Percentiles rank a stretch among this genome's conserved stretches.
Conservation (phyloP, 2,797 vertebrate species). For the Cryptoprocta ferox region DNA sequence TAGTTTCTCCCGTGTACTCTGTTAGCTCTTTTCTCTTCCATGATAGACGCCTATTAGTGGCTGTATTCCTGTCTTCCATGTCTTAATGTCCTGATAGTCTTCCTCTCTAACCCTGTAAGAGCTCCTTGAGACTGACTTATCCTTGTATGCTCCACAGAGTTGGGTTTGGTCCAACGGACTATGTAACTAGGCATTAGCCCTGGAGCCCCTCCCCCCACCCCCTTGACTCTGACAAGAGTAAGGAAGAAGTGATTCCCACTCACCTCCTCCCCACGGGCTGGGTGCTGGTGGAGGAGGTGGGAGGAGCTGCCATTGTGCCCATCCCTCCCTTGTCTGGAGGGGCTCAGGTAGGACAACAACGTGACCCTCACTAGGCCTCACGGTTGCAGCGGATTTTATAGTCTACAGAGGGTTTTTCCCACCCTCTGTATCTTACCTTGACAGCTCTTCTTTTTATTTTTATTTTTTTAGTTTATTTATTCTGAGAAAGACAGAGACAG, state of each 20-base stretch:
- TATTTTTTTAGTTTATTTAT: too few species aligned
- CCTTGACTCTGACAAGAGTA: not conserved
- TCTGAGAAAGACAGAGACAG: too few species aligned
- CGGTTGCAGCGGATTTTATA: accelerated
- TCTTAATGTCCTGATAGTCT: not conserved
- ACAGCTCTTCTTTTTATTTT: not conserved
- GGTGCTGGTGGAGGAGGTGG: constrained; percentile 18
- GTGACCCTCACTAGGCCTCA: accelerated
- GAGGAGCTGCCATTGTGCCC: not conserved
- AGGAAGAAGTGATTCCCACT: not conserved
- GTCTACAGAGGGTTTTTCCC: too few species aligned
- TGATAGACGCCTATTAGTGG: not conserved
- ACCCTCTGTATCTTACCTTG: not conserved
- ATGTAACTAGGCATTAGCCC: not conserved
- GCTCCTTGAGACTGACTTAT: not conserved
- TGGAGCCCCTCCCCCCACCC: not conserved
- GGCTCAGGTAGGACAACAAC: not conserved
- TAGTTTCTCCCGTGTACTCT: not conserved
- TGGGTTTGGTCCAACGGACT: not conserved
- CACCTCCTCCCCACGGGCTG: not conserved
- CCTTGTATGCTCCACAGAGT: not conserved
- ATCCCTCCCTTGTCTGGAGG: not conserved
- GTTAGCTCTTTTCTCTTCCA: not conserved
- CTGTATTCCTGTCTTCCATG: not conserved
- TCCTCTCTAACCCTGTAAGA: not conserved